phyloP scores from a whole-genome alignment of 1,140 invertebrate genomes.

The Heliconius eleuchia region DNA sequence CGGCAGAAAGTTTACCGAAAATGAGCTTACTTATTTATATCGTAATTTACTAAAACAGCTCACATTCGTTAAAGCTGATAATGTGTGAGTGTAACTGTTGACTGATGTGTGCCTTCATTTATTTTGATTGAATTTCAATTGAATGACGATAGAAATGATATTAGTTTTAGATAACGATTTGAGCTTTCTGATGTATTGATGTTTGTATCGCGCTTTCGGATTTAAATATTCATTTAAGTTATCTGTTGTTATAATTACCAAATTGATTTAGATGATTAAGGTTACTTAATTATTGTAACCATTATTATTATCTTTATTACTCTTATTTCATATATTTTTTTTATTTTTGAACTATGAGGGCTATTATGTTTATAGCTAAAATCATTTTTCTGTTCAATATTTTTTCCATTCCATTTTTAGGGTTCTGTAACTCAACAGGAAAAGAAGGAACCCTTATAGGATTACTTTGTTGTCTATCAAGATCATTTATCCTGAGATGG shows the following conservation, averaged over 20 bases:
- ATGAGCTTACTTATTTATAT: no score
- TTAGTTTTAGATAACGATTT: not conserved
- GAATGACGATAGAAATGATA: slow-evolving; percentile 2
- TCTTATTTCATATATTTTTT: no score
- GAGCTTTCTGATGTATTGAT: not conserved
- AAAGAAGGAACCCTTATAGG: no score
- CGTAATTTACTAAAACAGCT: not conserved
- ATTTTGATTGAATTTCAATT: slow-evolving; percentile 11
- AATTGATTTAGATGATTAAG: not conserved
- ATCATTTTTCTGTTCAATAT: no score
- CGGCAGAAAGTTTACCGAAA: no score
- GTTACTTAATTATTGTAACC: not conserved
- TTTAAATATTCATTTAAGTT: not conserved
- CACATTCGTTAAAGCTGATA: not conserved
- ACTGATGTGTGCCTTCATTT: not conserved
- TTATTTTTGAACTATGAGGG: no score
- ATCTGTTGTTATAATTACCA: not conserved
- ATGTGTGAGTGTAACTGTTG: not conserved
- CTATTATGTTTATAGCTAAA: no score
- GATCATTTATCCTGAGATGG: no score
- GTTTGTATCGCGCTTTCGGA: not conserved
- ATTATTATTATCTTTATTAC: not conserved
- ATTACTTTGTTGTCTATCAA: no score
- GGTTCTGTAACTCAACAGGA: no score
- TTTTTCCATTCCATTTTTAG: no score